Percentiles rank a stretch among this genome's conserved stretches.
phyloP scores from a whole-genome alignment of 2,888 invertebrate species.

The Protodeltote pygarga region DNA sequence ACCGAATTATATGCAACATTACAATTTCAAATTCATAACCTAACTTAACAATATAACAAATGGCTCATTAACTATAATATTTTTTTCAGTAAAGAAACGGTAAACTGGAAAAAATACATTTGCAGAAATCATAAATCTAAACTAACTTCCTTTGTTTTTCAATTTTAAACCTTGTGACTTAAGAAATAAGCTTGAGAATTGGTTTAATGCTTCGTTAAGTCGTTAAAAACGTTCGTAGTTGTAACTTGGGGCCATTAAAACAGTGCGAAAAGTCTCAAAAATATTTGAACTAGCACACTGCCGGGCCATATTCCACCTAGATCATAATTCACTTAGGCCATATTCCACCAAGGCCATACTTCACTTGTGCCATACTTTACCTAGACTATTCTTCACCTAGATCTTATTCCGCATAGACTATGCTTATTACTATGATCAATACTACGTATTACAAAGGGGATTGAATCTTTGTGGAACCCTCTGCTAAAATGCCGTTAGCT shows the following conservation, averaged over 20 bases:
- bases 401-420: too few relatives aligned
- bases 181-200: constrained; percentile 43
- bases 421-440: too few relatives aligned
- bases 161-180: constrained; percentile 44
- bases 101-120: constrained; percentile 70
- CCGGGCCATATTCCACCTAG: too few relatives aligned
- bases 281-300: too few relatives aligned
- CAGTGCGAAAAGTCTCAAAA: too few relatives aligned
- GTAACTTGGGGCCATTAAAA: constrained; percentile 40
- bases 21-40: constrained; percentile 1
- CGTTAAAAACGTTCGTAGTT: constrained; percentile 66
- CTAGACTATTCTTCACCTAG: too few relatives aligned
- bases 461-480: too few relatives aligned
- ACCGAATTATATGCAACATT: neutral
- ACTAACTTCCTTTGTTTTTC: constrained; percentile 26
- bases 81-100: constrained; percentile 60
- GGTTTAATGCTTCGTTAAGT: constrained; percentile 33
- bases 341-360: too few relatives aligned
- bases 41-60: constrained; percentile 56
- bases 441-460: too few relatives aligned
- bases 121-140: constrained; percentile 75
- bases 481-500: too few relatives aligned
- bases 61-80: constrained; percentile 70
- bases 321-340: too few relatives aligned
- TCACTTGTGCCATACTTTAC: too few relatives aligned